Evolutionary conservation across 2,797 vertebrate species (phyloP), one percentile per base, ranked within the genome.

Genomic region (Semaprochilodus insignis): DNA sequence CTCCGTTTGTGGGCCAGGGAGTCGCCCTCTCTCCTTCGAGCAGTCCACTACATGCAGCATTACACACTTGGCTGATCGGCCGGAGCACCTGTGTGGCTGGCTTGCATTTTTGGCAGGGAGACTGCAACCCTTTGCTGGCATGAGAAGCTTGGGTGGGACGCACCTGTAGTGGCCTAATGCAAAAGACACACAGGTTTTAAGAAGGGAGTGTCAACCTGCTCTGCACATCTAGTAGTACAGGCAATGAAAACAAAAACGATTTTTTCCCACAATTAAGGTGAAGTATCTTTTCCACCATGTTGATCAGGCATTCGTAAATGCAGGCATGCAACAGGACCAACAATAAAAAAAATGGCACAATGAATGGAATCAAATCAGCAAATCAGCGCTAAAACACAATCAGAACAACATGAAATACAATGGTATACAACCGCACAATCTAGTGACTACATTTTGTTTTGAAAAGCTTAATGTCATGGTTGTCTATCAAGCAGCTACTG

Each of bases 21-120:
- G 36, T 69, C 52, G 77, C 44, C 51, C 66, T 55, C 74, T 82
- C 74, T 65, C 75, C 76, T 77, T 63, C 13, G 31, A 83, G 80
- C 85, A 77, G 80, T 82, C 57, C 73, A 23, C 76, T 71, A 74
- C 73, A 84, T 62, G 73, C 74, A 67, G 66, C 57, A 80, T 81
- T 85, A 82, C 78, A 83, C 48, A 80, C 87, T 86, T 81, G 83
- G 78, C 79, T 87, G 80, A 72, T 82, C 57, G 66, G 70, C 34
- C 44, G 57, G 73, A 59, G 75, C 86, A 88, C 86, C 88, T 88
- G 88, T 84, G 76, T 65, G 62, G 70, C 27, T 81, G 67, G 40
- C 74, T 57, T 73, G 17, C n/a, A 36, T 78, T 81, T 81, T 85
- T 80, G 74, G 70, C 62, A 66, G 17, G 21, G 25, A 70, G 62